phyloP scores from a whole-genome alignment of 2,797 vertebrate genomes.

The Platyrinchus mystaceus region DNA sequence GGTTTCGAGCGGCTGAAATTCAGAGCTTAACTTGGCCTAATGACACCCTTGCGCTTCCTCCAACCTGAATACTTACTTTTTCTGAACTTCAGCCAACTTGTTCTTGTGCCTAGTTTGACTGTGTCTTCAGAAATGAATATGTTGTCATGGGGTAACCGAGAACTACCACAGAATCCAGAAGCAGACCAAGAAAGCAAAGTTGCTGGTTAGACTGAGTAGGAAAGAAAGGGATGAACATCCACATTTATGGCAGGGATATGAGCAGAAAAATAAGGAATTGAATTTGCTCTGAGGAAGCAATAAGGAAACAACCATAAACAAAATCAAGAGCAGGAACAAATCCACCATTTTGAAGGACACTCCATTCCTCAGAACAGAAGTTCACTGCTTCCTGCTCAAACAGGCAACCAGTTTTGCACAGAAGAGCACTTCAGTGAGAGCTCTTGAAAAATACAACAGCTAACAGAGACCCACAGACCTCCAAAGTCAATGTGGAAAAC shows the following conservation, averaged over 20 bases:
- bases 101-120: not conserved
- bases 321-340: not conserved
- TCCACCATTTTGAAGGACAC: not conserved
- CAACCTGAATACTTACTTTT: not conserved
- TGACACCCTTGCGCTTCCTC: not conserved
- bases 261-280: not conserved
- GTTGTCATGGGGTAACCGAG: not conserved
- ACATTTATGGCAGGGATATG: not conserved
- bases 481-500: not conserved
- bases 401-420: not conserved
- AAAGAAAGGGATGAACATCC: not conserved
- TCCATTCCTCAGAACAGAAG: not conserved
- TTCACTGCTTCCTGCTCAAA: not conserved
- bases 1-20: not conserved
- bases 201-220: not conserved
- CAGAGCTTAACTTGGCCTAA: not conserved
- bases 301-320: not conserved
- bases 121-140: not conserved
- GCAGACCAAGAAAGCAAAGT: not conserved
- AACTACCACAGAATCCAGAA: not conserved
- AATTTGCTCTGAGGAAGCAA: not conserved
- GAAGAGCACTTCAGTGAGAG: not conserved
- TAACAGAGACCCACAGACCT: not conserved
- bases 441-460: not conserved
- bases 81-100: not conserved